Evolutionary conservation across 2,113 vertebrate species (phyloP), one percentile per base, ranked within the genome.

Genomic region (Takifugu bimaculatus): DNA sequence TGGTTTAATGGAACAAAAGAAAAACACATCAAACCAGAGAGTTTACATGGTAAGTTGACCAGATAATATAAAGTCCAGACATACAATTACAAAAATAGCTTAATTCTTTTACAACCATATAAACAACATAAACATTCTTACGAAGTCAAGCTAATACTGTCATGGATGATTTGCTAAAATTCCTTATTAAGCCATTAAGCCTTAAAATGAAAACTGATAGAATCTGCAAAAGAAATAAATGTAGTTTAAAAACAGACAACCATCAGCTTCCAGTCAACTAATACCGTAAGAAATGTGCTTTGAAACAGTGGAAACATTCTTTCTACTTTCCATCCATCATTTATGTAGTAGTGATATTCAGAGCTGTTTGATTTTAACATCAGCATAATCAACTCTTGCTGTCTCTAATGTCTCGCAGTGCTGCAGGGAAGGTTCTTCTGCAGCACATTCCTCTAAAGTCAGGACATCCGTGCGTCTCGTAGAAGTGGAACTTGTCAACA

Each of bases 31-130:
- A 58, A 73, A 55, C 67, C 50, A 61, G 43, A 77, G 43, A 52
- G 50, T 84, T 85, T 72, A 82, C 76, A 82, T 72, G 68, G 86
- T 87, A 75, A 80, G 64, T 79, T 84, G 59, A 87, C 75, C 72
- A 81, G 67, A 83, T 56, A 65, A 85, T 79, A 73, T 75, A 80
- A 74, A 87, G 74, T 80, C 80, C 73, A 77, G 57, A 85, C 65
- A 80, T 73, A 74, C 79, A 81, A 83, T 87, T 88, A 89, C 78
- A 89, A 90, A 88, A 90, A 90, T 88, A 89, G 85, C 83, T 86
- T 85, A 73, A 86, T 85, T 86, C 77, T 80, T 82, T 89, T 83
- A 83, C 83, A 87, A 88, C 73, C 85, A 86, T 85, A 84, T 78
- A 79, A 82, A 87, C 80, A 88, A 79, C 60, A 60, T 42, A 75